These are phyloP conservation scores for Piscicola geometra DNA, from an alignment of 2,888 invertebrate species.

Conservation along the genomic window DNA sequence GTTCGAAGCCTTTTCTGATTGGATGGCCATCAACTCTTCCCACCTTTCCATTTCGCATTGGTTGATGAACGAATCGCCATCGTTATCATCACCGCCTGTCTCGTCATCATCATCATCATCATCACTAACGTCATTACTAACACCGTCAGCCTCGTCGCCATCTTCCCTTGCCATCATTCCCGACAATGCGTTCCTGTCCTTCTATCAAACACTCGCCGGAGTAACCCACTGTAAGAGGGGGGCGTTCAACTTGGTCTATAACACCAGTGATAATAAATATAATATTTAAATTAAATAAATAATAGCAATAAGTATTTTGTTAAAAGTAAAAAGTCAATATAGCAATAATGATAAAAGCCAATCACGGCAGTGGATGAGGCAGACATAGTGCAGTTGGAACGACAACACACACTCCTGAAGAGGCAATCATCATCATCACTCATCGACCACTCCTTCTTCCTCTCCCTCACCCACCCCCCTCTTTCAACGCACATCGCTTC, in stretches of 20 bases:
- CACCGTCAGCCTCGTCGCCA: background rate
- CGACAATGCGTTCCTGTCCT: conserved; percentile 77
- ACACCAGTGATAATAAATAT: background rate
- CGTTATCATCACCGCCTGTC: background rate
- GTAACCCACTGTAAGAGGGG: conserved; percentile 75
- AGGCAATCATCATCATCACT: background rate
- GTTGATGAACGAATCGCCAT: conserved; percentile 67
- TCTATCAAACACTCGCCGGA: conserved; percentile 87
- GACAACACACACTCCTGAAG: background rate
- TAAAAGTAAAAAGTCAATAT: too few species aligned
- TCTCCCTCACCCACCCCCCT: background rate
- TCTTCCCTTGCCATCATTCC: conserved; percentile 67
- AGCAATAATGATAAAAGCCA: too few species aligned
- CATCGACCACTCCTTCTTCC: background rate
- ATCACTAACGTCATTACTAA: conserved; percentile 44
- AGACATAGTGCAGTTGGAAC: background rate
- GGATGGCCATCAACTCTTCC: conserved; percentile 70
- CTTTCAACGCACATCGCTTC: background rate
- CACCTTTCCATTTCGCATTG: conserved; percentile 66
- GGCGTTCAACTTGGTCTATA: background rate
- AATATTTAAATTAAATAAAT: too few species aligned
- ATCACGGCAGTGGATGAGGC: background rate
- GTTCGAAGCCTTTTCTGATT: conserved; percentile 66
- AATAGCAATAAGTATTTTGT: too few species aligned
- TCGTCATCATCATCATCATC: conserved; percentile 13